Percentiles rank a stretch among this genome's conserved stretches.
Conservation (phyloP, 2,113 vertebrate genomes). For the Corvus hawaiiensis region DNA sequence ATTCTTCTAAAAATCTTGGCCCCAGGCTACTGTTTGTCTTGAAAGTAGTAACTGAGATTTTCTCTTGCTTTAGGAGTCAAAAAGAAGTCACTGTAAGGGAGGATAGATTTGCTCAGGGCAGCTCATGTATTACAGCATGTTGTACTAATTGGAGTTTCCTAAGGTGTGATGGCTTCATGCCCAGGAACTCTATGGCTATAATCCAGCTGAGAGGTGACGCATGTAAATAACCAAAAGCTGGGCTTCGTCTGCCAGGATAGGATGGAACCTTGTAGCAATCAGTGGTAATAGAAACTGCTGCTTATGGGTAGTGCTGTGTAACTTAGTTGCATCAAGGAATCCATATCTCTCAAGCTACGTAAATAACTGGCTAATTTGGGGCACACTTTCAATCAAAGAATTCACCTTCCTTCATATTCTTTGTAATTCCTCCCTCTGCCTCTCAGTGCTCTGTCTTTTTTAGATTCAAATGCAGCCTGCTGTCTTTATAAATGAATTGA, state of each 20-base stretch:
- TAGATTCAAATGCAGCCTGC: neutral
- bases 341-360: neutral
- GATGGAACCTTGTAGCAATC: neutral
- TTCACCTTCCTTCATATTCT: neutral
- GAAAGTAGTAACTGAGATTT: neutral
- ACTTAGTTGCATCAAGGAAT: neutral
- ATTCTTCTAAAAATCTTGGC: neutral
- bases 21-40: neutral
- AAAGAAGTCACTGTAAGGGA: neutral
- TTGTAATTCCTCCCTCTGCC: neutral
- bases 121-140: slow-evolving; percentile 45
- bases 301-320: neutral
- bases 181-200: slow-evolving; percentile 36
- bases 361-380: neutral
- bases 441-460: neutral
- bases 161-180: slow-evolving; percentile 53
- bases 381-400: neutral
- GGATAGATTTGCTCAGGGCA: slow-evolving; percentile 5
- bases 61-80: neutral
- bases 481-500: neutral
- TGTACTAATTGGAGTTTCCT: slow-evolving; percentile 59
- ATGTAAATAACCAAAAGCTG: slow-evolving; percentile 48
- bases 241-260: slow-evolving; percentile 14
- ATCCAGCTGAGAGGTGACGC: slow-evolving; percentile 49
- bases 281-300: neutral